Conservation (phyloP, 2,113 vertebrate species). For the Nymphicus hollandicus region DNA sequence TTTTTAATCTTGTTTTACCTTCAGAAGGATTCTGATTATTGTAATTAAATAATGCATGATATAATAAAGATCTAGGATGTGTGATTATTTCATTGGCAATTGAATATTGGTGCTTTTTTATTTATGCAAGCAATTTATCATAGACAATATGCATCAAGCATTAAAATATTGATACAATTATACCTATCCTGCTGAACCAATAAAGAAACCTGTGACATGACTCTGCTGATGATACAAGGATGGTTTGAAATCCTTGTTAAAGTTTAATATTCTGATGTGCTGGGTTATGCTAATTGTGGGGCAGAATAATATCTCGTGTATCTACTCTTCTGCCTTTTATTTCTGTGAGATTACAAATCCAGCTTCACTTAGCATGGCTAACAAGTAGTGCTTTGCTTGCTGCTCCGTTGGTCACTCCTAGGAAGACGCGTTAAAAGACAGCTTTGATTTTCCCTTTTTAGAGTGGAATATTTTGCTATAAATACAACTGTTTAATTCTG, state of each 20-base stretch:
- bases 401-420: not conserved
- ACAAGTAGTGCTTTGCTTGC: constrained; percentile 5
- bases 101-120: constrained; percentile 81
- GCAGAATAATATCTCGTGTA: constrained; percentile 65
- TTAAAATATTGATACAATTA: constrained; percentile 88
- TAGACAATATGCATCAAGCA: constrained; percentile 76
- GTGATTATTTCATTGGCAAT: constrained; percentile 82
- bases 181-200: constrained; percentile 74
- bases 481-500: not conserved
- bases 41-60: constrained; percentile 88
- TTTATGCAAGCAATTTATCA: constrained; percentile 82
- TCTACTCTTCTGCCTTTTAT: constrained; percentile 57
- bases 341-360: constrained; percentile 49
- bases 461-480: not conserved
- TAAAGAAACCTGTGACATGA: constrained; percentile 75
- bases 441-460: not conserved
- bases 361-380: constrained; percentile 29
- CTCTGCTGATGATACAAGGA: constrained; percentile 66
- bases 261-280: constrained; percentile 80
- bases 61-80: constrained; percentile 80
- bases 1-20: constrained; percentile 83
- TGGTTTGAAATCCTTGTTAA: constrained; percentile 77
- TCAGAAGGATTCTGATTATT: constrained; percentile 82
- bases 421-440: not conserved
- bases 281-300: constrained; percentile 77